A percentile compares a stretch with the other conserved stretches of the same genome.
Conservation (phyloP, 1,140 invertebrate genomes). For the Drosophila tropicalis region DNA sequence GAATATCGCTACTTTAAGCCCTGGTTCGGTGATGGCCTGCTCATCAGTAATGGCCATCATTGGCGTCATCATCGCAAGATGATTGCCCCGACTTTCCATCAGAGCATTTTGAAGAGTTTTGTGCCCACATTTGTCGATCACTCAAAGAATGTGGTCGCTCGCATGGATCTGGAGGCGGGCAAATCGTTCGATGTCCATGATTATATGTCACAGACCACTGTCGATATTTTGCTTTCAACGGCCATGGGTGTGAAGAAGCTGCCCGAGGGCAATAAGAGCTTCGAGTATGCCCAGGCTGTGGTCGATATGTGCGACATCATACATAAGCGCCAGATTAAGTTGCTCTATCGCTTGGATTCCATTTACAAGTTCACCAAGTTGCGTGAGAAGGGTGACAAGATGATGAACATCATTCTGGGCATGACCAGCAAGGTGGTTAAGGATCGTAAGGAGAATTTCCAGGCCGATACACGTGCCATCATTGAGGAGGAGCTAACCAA, state of each 20-base stretch:
- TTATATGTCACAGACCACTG: conserved; percentile 91
- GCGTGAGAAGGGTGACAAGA: conserved; percentile 85
- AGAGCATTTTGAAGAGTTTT: conserved; percentile 95
- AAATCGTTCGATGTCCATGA: conserved; percentile 92
- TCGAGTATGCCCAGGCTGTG: conserved; percentile 89
- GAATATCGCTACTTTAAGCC: conserved; percentile 94
- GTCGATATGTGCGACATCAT: conserved; percentile 90
- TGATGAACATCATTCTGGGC: conserved; percentile 87
- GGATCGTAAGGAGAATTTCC: conserved; percentile 85
- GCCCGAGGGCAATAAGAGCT: conserved; percentile 86
- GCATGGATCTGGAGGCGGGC: conserved; percentile 86
- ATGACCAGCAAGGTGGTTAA: conserved; percentile 87
- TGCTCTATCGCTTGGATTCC: conserved; percentile 85
- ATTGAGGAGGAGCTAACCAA: conserved; percentile 62
- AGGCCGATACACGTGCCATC: conserved; percentile 84
- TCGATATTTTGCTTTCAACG: conserved; percentile 94
- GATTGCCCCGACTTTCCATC: conserved; percentile 96
- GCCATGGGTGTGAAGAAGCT: conserved; percentile 88
- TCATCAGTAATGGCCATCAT: conserved; percentile 92
- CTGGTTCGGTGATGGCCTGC: conserved; percentile 94
- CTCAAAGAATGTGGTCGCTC: conserved; percentile 87
- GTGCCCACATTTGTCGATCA: conserved; percentile 94
- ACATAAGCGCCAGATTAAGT: conserved; percentile 87
- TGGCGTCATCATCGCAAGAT: conserved; percentile 94
- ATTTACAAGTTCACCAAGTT: conserved; percentile 86